Evolutionary conservation across 2,888 invertebrate genomes (phyloP), one percentile per base, ranked within the genome.

Genomic region (Amblyteles armatorius): DNA sequence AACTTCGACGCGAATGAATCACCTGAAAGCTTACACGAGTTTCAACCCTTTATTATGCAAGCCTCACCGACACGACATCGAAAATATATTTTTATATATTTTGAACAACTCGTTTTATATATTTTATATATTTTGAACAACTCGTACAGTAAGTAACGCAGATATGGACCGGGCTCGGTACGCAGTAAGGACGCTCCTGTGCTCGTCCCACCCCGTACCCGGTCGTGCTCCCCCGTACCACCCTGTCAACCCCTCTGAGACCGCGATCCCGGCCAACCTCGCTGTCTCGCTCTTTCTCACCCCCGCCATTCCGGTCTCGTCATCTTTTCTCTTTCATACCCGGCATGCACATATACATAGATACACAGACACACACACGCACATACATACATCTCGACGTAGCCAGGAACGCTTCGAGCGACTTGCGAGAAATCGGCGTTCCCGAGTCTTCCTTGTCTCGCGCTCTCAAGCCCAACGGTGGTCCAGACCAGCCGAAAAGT

Each of bases 241-340:
- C 89, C 69, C 88, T 91, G 91, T 92, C 92, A 91, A 90, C 91
- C 90, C 90, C 90, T 87, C 89, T 87, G 87, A 87, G 88, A 87
- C 88, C 84, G 63, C 86, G 84, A 89, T 90, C 89, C 90, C 90
- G 90, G 89, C 90, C 90, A 90, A 89, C 90, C 90, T 89, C 88
- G 82, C 77, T 33, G 36, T 85, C 76, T 72, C 80, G 40, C 76
- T 80, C 69, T 50, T 71, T 78, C 80, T 69, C 88, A 40, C 67
- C 69, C 83, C 68, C 81, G 60, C 78, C 55, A 89, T 84, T 87
- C 85, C 89, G 90, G 16, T 33, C 91, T 92, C 92, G 90, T 93
- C 92, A 93, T 93, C 92, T 93, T 93, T 93, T 91, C 91, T 87
- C 91, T 90, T 89, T 92, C 90, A 90, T 89, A 90, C 78, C 80